Evolutionary conservation across 2,888 invertebrate genomes (phyloP), one percentile per base, ranked within the genome.

Genomic region (Anagyrus pseudococci): DNA sequence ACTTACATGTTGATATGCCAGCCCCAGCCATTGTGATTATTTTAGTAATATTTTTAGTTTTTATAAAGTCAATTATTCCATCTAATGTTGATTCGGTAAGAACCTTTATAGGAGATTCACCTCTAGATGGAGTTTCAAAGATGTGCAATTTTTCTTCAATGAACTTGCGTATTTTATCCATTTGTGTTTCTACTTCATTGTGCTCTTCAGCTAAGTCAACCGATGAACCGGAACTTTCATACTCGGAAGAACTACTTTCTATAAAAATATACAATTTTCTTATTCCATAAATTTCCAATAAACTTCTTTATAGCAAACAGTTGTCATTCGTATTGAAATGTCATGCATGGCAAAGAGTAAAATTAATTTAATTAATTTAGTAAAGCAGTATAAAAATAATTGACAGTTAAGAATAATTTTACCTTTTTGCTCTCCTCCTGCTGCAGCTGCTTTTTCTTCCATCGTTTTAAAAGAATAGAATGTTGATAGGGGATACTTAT

Each of bases 21-120:
- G 98, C 98, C 65, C 98, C 98, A 64, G 95, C 91, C 88, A 98
- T 89, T 0, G 95, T 95, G 61, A 98, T 90, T 59, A 98, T 88
- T 72, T 94, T 94, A 77, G 89, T 89, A 76, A 93, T 92, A 67
- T 88, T 87, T 43, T 87, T 87, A 63, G 86, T 86, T 71, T 90
- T 87, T 68, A 96, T 93, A 82, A 91, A 93, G 57, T 89, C 86
- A 0, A 89, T 88, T 56, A 96, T 83, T 1, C 92, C 93, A 70
- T 92, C 90, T 67, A 95, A 82, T 56, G 85, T 87, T 41, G 90
- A 83, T 72, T 91, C 89, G 26, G 88, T 86, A 55, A 94, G 83
- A 52, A 92, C 84, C 83, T 87, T 78, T 71, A 73, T 69, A 3
- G 17, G 26, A 40, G 19, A 7, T 26, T 81, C 73, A 25, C 75